Evolutionary conservation across 2,888 invertebrate genomes (phyloP).

Genomic region (Prostheceraeus crozeri): DNA sequence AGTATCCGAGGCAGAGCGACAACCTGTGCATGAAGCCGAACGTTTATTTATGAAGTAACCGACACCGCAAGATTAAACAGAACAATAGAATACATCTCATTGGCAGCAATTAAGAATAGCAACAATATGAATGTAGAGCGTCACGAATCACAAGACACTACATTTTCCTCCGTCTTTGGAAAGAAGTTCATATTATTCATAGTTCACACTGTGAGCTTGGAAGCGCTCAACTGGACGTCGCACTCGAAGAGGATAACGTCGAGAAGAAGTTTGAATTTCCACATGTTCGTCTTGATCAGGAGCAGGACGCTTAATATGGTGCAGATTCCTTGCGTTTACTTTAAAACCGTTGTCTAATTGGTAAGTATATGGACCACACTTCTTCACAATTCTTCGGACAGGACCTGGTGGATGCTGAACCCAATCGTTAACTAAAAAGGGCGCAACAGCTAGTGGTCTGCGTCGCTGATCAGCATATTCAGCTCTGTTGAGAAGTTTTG

Average conservation of each 20-base stretch:
- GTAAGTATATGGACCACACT: constrained; percentile 26
- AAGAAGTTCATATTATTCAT: too few species aligned
- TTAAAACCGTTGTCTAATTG: constrained; percentile 19
- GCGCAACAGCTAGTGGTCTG: neutral
- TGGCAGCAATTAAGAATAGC: too few species aligned
- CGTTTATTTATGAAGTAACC: too few species aligned
- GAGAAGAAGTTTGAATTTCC: too few species aligned
- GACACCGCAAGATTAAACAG: too few species aligned
- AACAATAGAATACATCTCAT: too few species aligned
- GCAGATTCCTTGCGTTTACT: constrained; percentile 27
- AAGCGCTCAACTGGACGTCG: constrained; percentile 29
- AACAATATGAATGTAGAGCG: too few species aligned
- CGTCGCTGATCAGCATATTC: constrained; percentile 26
- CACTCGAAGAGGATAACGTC: constrained; percentile 25
- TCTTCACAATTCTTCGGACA: constrained; percentile 10
- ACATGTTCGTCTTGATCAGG: constrained; percentile 28
- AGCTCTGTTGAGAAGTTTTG: constrained; percentile 15
- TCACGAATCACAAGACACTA: too few species aligned
- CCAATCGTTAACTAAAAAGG: neutral
- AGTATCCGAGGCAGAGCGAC: too few species aligned
- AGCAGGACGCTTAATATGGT: constrained; percentile 12
- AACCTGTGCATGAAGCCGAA: too few species aligned
- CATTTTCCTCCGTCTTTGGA: too few species aligned
- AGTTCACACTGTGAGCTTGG: too few species aligned
- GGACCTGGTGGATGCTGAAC: constrained; percentile 11